Evolutionary conservation across 92 coral and sea anemone species (phyloP).

Genomic region (Montipora capitata): DNA sequence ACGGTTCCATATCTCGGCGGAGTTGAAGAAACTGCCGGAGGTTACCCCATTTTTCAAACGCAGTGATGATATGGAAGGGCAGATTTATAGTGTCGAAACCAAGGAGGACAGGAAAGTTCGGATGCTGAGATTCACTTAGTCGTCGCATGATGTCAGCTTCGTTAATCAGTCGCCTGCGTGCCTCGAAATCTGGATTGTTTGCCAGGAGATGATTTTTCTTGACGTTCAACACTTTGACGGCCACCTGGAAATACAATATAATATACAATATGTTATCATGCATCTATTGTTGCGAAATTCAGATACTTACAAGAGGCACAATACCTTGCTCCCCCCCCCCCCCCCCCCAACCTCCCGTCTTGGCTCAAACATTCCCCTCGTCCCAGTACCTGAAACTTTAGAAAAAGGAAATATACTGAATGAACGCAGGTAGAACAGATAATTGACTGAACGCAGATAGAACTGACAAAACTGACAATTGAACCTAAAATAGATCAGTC

Average conservation of each 20-base stretch:
- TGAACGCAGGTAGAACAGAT: no score
- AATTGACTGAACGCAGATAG: no score
- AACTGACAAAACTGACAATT: no score
- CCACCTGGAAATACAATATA: neutral
- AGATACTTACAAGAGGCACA: no score
- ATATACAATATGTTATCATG: no score
- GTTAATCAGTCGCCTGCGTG: conserved; percentile 9
- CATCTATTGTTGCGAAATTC: no score
- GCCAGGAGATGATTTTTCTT: conserved; percentile 22
- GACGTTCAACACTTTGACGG: neutral
- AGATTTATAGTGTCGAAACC: conserved; percentile 33
- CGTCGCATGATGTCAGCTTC: conserved; percentile 16
- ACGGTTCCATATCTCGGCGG: neutral
- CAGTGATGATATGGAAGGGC: conserved; percentile 39
- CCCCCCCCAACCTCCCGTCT: no score
- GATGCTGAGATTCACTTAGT: conserved; percentile 6
- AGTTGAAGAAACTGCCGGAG: conserved; percentile 23
- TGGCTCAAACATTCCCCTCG: no score
- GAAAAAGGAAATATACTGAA: no score
- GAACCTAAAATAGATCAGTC: no score
- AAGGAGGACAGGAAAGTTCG: conserved; percentile 30
- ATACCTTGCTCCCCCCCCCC: no score
- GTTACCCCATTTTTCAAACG: conserved; percentile 20
- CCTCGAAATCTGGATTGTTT: neutral
- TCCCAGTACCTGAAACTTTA: neutral